Evolutionary conservation across 1,140 invertebrate species (phyloP).

Genomic region (Lineus longissimus): DNA sequence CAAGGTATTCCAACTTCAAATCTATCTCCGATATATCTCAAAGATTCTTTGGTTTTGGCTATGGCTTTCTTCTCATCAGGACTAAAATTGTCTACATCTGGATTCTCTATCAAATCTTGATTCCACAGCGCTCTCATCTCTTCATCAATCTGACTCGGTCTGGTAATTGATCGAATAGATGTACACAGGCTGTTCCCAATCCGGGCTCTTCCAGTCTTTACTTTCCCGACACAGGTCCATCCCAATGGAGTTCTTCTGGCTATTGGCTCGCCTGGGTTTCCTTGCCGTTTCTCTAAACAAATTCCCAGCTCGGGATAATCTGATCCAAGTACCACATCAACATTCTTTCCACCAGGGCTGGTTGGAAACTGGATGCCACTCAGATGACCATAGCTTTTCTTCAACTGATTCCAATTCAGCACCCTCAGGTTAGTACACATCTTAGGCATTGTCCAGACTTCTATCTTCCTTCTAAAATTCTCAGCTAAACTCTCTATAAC

Average conservation of each 20-base stretch:
- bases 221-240: slow-evolving; percentile 12
- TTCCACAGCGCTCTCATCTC: background rate
- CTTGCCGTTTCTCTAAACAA: background rate
- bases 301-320: background rate
- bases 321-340: background rate
- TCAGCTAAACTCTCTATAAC: background rate
- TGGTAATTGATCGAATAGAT: background rate
- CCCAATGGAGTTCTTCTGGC: slow-evolving; percentile 13
- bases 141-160: background rate
- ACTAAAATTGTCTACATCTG: too few species aligned
- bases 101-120: background rate
- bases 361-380: background rate
- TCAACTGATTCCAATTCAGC: background rate
- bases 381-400: background rate
- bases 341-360: background rate
- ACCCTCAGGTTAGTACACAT: background rate
- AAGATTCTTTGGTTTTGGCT: too few species aligned
- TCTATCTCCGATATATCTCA: too few species aligned
- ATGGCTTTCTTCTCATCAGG: too few species aligned
- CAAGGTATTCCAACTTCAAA: slow-evolving; percentile 16
- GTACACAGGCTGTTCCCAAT: background rate
- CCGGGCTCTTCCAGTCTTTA: background rate
- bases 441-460: background rate
- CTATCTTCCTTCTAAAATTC: background rate
- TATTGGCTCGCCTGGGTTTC: slow-evolving; percentile 8